Evolutionary conservation across 35 echinoderm and acorn worm genomes (phyloP).

Genomic region (Strongylocentrotus purpuratus): DNA sequence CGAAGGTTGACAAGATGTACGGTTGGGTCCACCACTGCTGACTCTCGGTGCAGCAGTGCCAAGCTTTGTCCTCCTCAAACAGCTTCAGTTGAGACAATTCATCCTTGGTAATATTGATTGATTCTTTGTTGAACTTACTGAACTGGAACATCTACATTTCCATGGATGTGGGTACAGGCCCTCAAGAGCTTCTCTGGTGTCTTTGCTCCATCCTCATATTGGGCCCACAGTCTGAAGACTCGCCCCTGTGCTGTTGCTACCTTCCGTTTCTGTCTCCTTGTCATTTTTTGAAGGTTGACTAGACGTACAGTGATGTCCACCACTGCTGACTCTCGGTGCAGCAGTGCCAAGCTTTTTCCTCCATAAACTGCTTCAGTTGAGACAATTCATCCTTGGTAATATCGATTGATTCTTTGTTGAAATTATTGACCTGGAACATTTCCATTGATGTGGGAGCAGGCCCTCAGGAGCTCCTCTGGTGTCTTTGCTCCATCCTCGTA

Average conservation of each 20-base stretch:
- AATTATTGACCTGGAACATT: too few species aligned
- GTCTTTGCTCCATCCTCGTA: not conserved
- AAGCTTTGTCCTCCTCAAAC: not conserved
- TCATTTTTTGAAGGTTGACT: too few species aligned
- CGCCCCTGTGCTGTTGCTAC: not conserved
- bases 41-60: conserved; percentile 31
- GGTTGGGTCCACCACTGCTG: not conserved
- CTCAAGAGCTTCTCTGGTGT: not conserved
- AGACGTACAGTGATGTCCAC: too few species aligned
- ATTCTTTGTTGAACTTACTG: too few species aligned
- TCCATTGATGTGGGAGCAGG: not conserved
- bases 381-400: conserved; percentile 64
- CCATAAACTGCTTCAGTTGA: conserved; percentile 57
- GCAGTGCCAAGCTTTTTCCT: too few species aligned
- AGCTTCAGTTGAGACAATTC: conserved; percentile 46
- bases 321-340: too few species aligned
- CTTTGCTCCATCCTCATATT: not conserved
- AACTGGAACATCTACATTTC: not conserved
- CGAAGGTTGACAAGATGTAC: not conserved
- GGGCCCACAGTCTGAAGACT: not conserved
- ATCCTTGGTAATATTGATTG: conserved; percentile 71
- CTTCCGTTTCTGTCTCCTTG: too few species aligned
- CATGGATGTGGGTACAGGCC: not conserved
- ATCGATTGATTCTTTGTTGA: too few species aligned
- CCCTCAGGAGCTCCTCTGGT: not conserved